Base-by-base conservation (phyloP, 2,888 invertebrate genomes). In the Mesodorylaimus sp. region DNA sequence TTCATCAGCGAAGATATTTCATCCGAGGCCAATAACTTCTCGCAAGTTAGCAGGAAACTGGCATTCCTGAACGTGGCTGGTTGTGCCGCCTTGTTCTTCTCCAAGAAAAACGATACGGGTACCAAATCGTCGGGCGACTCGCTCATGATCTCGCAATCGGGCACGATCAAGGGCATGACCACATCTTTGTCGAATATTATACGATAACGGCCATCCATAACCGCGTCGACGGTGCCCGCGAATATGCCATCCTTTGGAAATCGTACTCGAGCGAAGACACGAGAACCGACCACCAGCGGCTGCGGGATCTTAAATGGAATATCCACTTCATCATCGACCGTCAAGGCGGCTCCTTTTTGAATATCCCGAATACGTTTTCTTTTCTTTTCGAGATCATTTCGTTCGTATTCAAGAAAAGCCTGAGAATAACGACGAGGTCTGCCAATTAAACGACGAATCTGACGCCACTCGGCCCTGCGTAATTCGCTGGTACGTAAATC, bases 371-470 rank as follows among this genome's bases (percentile, higher is more conserved):
- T 43, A 26, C 27, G 7, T 10, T 26, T 25, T 23, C 95, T 75
- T 68, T 88, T 88, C 38, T 82, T 77, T 59, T 89, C 86, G 51
- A 97, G 71, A 58, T 89, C 86, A 54, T 78, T 76, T 42, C 95
- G 74, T 68, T 97, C 97, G 70, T 97, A 95, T 56, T 80, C 79
- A 69, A 97, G 93, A 68, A 97, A 97, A 1, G 87, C 82, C 37
- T 82, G 81, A 0, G 88, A 88, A 68, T 83, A 93, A 63, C 95
- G 76, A 45, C 97, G 73, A 1, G 97, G 95, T 64, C 93, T 93
- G 0, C 97, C 95, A 86, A 97, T 88, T 73, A 91, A 79, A 55
- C 89, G 73, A 50, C 95, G 75, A 51, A 97, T 83, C 69, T 86
- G 85, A 48, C 85, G 81, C 97, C 97, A 97, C 66, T 97, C 88